These are phyloP conservation scores for Perodicticus potto DNA, from an alignment of 2,797 vertebrate genomes.

Conservation along the genomic window DNA sequence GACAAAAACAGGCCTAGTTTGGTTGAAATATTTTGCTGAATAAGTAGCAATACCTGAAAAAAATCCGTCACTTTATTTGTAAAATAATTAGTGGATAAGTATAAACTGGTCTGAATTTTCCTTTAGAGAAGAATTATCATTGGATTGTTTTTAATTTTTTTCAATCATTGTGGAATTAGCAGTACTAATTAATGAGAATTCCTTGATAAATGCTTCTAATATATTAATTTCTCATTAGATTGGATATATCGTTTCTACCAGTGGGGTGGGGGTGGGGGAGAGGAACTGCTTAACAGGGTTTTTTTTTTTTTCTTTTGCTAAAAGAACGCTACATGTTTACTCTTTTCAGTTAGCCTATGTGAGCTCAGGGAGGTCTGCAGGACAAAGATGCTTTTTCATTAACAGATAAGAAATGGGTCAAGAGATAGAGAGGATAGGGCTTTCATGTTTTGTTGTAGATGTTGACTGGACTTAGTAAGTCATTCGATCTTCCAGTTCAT, in stretches of 20 bases:
- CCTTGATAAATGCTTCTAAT: slow-evolving; percentile 4
- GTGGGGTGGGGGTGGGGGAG: no score
- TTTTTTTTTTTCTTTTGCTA: not conserved
- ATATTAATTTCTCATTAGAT: not conserved
- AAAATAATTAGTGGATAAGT: not conserved
- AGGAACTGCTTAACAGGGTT: not conserved
- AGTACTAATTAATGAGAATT: slow-evolving; percentile 13
- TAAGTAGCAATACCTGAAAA: not conserved
- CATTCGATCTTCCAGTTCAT: not conserved
- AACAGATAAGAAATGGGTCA: not conserved
- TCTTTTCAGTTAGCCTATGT: not conserved
- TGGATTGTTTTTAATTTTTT: not conserved
- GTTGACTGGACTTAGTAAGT: not conserved
- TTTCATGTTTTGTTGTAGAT: not conserved
- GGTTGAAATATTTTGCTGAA: not conserved
- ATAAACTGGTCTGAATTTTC: not conserved
- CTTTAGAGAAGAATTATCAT: not conserved
- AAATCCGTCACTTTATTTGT: not conserved
- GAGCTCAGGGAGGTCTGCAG: not conserved
- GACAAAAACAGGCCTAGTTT: not conserved
- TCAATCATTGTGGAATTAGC: not conserved
- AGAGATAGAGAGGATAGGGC: not conserved
- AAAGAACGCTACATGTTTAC: not conserved
- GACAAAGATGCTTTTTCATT: not conserved
- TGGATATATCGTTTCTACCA: not conserved